Base-by-base conservation (phyloP, 53 echinoderm and acorn worm genomes). In the Holothuria leucospilota region DNA sequence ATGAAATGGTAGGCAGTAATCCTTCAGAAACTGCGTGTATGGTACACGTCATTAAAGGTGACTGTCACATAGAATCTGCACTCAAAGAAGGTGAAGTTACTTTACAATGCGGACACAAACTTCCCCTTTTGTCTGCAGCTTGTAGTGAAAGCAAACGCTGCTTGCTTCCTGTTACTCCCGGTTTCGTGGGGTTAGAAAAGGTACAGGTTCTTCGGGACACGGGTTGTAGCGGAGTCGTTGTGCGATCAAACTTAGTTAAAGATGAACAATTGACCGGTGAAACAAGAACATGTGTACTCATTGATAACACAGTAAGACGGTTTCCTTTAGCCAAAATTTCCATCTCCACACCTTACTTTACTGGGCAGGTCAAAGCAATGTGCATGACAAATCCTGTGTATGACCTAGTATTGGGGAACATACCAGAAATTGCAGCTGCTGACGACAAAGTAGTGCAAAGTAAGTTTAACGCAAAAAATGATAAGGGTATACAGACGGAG, bases 351-450 rank as follows among this genome's bases (percentile, higher is more conserved):
- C 91, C 87, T 5, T 91, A 73, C 38, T 73, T 52, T 51, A 78
- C 65, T 39, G 77, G 84, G 21, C 11, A 39, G 16, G 46, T 87
- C 27, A 25, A 65, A 25, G 87, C 84, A 0, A 21, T 88, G 39
- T 73, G 68, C 23, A 87, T 91, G 87, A 18, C 39, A 29, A 87
- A 85, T 21, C 87, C 87, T 39, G 51, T 87, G 9, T 87, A 84
- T 84, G 87, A 92, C 80, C 39, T 92, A 3, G 79, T 92, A 62
- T 27, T 92, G 1, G 88, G 88, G 2, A 92, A 88, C 40, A 79
- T 92, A 51, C 6, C 20, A 40, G 82, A 81, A 28, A 86, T 81
- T 25, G 5, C 42, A 42, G 5, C 42, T 6, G 9, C 42, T 6
- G 42, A 42, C 5, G 42, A 42, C 9, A 42, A 42, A 42, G 42